Base-by-base conservation (phyloP, 2,113 vertebrate species). In the Melanerpes aurifrons region DNA sequence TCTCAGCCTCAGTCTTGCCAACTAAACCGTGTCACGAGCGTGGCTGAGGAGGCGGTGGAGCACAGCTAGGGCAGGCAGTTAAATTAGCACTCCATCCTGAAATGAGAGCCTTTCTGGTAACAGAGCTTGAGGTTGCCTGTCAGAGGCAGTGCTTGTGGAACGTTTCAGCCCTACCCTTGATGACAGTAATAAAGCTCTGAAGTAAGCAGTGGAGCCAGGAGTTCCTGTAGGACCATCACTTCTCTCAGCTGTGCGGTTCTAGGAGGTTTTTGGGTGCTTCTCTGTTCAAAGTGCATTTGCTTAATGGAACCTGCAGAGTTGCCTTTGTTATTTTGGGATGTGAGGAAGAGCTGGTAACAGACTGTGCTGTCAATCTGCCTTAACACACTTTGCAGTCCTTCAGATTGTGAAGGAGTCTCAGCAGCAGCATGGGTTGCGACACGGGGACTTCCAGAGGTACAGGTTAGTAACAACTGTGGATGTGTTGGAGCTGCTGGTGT, bases 321-420 rank as follows among this genome's bases (percentile, higher is more conserved):
- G 56, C 69, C 16, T 57, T 32, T 1, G 1, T 54, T 69, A 3
- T 10, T 59, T 81, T 79, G 89, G 67, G 66, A 31, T 75, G 29
- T 83, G 37, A 62, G 2, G 5, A 50, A n/a, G 62, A 31, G 15
- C 48, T 62, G 85, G 20, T 66, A 35, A 7, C 68, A 78, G 25
- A 1, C 61, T 56, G 32, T 87, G 9, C 54, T 53, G 22, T 84
- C 21, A 7, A 14, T 63, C 93, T 94, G 96, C 98, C 99, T 98
- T 98, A 98, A 98, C 59, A 1, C 24, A 3, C 71, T 24, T 66
- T 40, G 0, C 94, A 99, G 99, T 99, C 94, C 97, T 99, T 91
- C 99, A 99, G 96, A 99, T 99, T 32, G 99, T 99, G 92, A 99
- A 99, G 95, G 99, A 99, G 67, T 99, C 99, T 3, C 99, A 99